Base-by-base conservation (phyloP, 2,113 vertebrate species). In the Podocnemis expansa region DNA sequence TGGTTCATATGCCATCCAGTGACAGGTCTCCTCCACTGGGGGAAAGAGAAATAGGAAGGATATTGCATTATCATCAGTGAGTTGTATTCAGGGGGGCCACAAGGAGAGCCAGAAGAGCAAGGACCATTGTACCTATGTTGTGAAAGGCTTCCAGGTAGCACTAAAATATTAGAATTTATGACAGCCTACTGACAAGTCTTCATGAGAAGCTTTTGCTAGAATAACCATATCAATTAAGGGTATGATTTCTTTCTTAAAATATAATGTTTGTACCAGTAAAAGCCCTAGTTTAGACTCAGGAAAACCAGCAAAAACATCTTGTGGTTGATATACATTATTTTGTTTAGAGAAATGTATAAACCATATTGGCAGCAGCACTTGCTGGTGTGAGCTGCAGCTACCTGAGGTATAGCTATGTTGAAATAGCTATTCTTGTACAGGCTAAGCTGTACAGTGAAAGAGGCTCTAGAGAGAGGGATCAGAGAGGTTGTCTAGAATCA, bases 391-490 rank as follows among this genome's bases (percentile, higher is more conserved):
- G 6, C 63, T n/a, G 34, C n/a, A n/a, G n/a, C 63, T n/a, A 67
- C 17, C n/a, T 13, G 7, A 67, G 63, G 63, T 58, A 10, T 58
- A 29, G 25, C 56, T 58, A 58, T 11, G 25, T 25, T 58, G 56
- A 8, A 6, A 10, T 27, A 58, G 56, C 25, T 58, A 27, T 27
- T 58, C 56, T 58, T n/a, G 34, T 16, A 9, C 34, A n/a, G 34
- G 7, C 16, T 19, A n/a, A n/a, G 63, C 13, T n/a, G 10, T 93
- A 49, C 89, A 89, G 89, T 85, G 89, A 92, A 8, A 87, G 38
- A 60, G 93, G 52, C 43, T 93, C 90, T 85, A 51, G 60, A 67
- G 78, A 24, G 63, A n/a, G 34, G 34, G 34, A 67, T 34, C 13
- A n/a, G 63, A 67, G 34, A n/a, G 5, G 31, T 19, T n/a, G 31